These are phyloP conservation scores for Diploptera punctata DNA, from an alignment of 2,888 invertebrate genomes.

Conservation along the genomic window DNA sequence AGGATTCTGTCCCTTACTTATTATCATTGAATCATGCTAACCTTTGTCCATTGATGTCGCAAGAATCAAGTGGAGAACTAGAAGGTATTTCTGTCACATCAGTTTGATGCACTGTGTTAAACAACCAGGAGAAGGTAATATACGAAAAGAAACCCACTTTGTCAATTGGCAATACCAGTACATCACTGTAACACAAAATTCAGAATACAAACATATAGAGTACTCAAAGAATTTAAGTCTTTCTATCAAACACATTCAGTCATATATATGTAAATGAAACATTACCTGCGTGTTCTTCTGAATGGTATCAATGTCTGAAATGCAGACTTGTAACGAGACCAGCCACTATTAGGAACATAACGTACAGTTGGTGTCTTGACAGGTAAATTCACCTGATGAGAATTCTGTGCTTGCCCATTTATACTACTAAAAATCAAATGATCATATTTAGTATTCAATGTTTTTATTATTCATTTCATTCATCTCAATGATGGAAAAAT, in stretches of 20 bases:
- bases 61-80: neutral
- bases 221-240: no score
- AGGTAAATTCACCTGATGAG: neutral
- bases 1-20: no score
- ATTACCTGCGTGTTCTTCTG: neutral
- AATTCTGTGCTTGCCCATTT: neutral
- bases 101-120: neutral
- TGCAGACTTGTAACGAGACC: neutral
- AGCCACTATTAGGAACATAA: conserved; percentile 1
- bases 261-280: no score
- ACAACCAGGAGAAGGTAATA: neutral
- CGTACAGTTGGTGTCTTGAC: conserved; percentile 5
- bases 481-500: no score
- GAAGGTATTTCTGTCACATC: neutral
- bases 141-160: neutral
- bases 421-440: no score
- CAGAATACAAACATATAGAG: no score
- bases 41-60: conserved; percentile 12
- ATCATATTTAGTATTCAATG: no score
- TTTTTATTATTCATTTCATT: no score
- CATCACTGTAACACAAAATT: neutral
- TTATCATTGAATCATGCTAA: no score
- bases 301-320: neutral
- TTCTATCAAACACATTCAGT: no score
- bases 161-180: neutral